phyloP scores from a whole-genome alignment of 2,113 vertebrate genomes.

The Malurus cyaneus region DNA sequence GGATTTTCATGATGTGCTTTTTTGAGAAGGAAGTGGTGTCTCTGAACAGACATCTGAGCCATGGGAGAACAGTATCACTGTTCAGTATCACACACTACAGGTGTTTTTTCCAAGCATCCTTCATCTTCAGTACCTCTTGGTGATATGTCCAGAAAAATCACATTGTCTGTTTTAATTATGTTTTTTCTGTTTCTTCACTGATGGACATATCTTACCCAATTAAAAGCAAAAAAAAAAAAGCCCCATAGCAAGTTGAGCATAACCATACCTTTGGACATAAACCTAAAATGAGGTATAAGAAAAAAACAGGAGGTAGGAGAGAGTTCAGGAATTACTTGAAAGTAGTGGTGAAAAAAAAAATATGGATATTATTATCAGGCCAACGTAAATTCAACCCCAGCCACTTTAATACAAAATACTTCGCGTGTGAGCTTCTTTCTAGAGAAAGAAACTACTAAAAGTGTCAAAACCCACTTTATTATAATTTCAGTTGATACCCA shows the following conservation, averaged over 20 bases:
- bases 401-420: background rate
- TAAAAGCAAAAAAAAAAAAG: background rate
- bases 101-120: background rate
- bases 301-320: background rate
- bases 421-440: background rate
- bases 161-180: accelerated
- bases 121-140: background rate
- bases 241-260: background rate
- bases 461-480: background rate
- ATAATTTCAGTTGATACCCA: background rate
- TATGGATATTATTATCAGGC: background rate
- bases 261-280: background rate
- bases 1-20: background rate
- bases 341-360: background rate
- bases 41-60: background rate
- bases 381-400: background rate
- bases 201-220: background rate
- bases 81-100: background rate
- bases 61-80: background rate
- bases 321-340: background rate
- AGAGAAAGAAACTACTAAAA: background rate
- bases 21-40: background rate
- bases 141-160: background rate
- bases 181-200: background rate
- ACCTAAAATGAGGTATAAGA: background rate